Evolutionary conservation across 2,797 vertebrate genomes (phyloP), one percentile per base, ranked within the genome.

Genomic region (Tenualosa thibaudeaui): DNA sequence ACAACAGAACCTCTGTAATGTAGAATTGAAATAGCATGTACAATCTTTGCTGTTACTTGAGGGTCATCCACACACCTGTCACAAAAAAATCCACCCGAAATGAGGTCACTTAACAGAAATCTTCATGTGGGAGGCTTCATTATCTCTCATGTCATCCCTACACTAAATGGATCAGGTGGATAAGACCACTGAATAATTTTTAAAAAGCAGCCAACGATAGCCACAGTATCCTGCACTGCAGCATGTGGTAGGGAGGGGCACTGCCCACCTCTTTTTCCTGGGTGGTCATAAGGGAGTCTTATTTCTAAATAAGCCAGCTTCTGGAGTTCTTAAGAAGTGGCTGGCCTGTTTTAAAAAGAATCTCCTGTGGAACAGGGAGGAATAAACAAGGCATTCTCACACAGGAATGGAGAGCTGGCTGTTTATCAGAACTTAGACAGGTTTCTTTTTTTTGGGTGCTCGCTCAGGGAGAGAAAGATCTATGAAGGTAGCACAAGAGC

Each of bases 281-380:
- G 19, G 71, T 46, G 71, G 40, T 13, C 17, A 78, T 78, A 43
- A 46, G 71, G 71, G 37, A 78, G 37, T 19, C 37, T 78, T 46
- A 10, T 78, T 51, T 82, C 37, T 26, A 83, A 83, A 75, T 85
- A 83, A 85, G 81, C 81, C 65, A 46, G 81, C 50, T 58, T 82
- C 37, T 83, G 82, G 31, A 43, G 51, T n/a, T 40, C 51, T 75
- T 85, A 83, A 58, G 65, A 12, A 78, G 71, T 78, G 71, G 4
- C 37, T 78, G 71, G 71, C 71, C 71, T 78, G 71, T 78, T 78
- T 75, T 78, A 46, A 26, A 43, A 82, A 46, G 83, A 85, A 78
- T 83, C 81, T 82, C 49, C 81, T 15, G 17, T 56, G 62, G 31
- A 75, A 51, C 50, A 19, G 37, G 10, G 31, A 83, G 37, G 65